These are phyloP conservation scores for Anguilla obscura DNA, from an alignment of 2,797 vertebrate genomes.

Conservation along the genomic window DNA sequence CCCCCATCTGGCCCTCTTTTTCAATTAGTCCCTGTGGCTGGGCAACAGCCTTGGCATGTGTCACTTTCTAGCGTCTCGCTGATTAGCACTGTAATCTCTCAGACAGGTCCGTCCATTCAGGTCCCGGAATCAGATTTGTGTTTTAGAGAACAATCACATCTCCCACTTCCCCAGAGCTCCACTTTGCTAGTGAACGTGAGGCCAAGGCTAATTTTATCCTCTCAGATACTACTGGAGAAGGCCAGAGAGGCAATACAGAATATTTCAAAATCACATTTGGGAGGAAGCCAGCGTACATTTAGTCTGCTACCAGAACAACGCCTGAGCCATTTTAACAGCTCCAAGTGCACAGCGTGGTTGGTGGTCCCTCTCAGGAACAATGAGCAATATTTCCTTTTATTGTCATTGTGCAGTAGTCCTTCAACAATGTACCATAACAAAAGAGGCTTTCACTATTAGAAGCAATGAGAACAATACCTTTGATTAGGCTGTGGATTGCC, in stretches of 20 bases:
- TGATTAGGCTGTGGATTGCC: slow-evolving; percentile 20
- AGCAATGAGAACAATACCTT: slow-evolving; percentile 6
- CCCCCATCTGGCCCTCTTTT: slow-evolving; percentile 41
- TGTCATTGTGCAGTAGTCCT: slow-evolving; percentile 23
- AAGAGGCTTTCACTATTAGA: slow-evolving; percentile 23
- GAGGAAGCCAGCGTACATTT: not conserved
- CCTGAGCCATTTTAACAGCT: slow-evolving; percentile 32
- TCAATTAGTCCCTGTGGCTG: slow-evolving; percentile 23
- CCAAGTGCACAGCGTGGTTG: slow-evolving; percentile 16
- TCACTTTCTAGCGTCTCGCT: slow-evolving; percentile 23
- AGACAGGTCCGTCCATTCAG: not conserved
- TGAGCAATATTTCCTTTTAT: slow-evolving; percentile 35
- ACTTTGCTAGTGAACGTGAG: not conserved
- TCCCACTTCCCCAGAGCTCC: not conserved
- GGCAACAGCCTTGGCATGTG: slow-evolving; percentile 25
- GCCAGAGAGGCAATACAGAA: not conserved
- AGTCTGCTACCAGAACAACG: slow-evolving; percentile 28
- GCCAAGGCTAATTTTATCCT: slow-evolving; percentile 4
- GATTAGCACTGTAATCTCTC: slow-evolving; percentile 28
- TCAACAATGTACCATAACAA: not conserved
- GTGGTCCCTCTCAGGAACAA: not conserved
- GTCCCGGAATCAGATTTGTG: not conserved
- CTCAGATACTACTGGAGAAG: slow-evolving; percentile 3
- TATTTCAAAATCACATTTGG: slow-evolving; percentile 19
- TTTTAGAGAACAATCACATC: slow-evolving; percentile 14